Base-by-base conservation (phyloP, 92 coral and sea anemone species). In the Heteractis magnifica region DNA sequence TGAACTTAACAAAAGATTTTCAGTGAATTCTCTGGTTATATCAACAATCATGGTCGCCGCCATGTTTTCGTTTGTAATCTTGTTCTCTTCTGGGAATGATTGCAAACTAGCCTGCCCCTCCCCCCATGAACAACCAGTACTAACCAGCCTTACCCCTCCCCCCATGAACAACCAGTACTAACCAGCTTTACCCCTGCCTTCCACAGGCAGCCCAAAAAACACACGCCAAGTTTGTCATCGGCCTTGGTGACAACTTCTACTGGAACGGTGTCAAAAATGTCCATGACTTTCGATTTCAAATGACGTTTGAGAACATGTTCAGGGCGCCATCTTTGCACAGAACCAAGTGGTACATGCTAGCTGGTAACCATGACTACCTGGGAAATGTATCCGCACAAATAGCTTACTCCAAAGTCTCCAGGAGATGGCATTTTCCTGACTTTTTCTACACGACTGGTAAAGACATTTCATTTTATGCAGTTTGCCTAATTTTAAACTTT, bases 231-330 rank as follows among this genome's bases (percentile, higher is more conserved):
- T 94, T 96, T 80, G 77, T 96, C 50, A 49, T 96, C 68, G 97
- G 98, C 13, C 90, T 92, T 78, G 99, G 99, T 11, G 99, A 96
- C 91, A 96, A 96, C 82, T 96, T 96, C 72, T 96, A 96, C 81
- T 96, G 88, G 74, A 88, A 82, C 10, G 99, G 99, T 55, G 99
- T 96, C 7, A 88, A 89, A 79, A 59, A 77, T 53, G 97, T 94
- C 51, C 79, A 92, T 10, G 99, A 96, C 72, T 75, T 53, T 18
- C 91, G 99, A 51, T 96, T 96, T 70, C 49, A 3, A 6, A 10
- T 82, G 7, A 94, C 99, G 15, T 96, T 92, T 81, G 99, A 96
- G 79, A 65, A 88, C 59, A 91, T 92, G 74, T 96, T 90, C 85
- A 85, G 44, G 9, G 81, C 77, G 49, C 94, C 98, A 10, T 62